Percentiles rank a stretch among this genome's conserved stretches.
Evolutionary conservation across 2,888 invertebrate genomes (phyloP).

Genomic region (Drosophila colorata): DNA sequence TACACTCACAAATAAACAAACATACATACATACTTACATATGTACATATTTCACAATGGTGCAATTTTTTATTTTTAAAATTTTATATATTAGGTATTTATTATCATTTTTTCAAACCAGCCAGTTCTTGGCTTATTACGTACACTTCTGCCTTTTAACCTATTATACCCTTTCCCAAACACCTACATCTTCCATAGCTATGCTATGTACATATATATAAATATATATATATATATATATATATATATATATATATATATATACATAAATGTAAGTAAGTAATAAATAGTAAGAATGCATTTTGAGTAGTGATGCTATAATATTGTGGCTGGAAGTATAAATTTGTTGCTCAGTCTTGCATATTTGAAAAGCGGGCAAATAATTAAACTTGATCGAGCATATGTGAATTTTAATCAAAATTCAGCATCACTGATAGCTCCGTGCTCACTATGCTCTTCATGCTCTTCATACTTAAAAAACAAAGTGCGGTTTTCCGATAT

Average conservation of each 20-base stretch:
- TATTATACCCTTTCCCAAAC: background rate
- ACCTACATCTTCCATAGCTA: background rate
- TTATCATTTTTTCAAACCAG: constrained; percentile 1
- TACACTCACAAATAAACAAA: background rate
- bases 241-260: too few relatives aligned
- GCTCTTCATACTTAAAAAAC: too few relatives aligned
- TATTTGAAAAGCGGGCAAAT: too few relatives aligned
- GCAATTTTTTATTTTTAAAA: constrained; percentile 1
- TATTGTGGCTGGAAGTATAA: background rate
- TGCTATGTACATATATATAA: too few relatives aligned
- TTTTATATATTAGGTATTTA: constrained; percentile 7
- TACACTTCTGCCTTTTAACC: background rate
- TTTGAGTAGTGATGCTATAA: background rate
- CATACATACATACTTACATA: background rate
- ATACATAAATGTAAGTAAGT: too few relatives aligned
- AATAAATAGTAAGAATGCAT: too few relatives aligned
- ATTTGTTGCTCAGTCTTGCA: too few relatives aligned
- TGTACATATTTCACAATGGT: constrained; percentile 4
- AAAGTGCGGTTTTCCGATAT: background rate
- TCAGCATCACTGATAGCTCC: background rate
- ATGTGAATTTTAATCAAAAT: too few relatives aligned
- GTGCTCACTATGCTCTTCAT: constrained; percentile 1
- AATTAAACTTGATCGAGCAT: too few relatives aligned
- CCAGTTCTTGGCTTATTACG: constrained; percentile 1
- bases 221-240: too few relatives aligned